A percentile compares a stretch with the other conserved stretches of the same genome.
Conservation (phyloP, 2,113 vertebrate species). For the Pipa parva region DNA sequence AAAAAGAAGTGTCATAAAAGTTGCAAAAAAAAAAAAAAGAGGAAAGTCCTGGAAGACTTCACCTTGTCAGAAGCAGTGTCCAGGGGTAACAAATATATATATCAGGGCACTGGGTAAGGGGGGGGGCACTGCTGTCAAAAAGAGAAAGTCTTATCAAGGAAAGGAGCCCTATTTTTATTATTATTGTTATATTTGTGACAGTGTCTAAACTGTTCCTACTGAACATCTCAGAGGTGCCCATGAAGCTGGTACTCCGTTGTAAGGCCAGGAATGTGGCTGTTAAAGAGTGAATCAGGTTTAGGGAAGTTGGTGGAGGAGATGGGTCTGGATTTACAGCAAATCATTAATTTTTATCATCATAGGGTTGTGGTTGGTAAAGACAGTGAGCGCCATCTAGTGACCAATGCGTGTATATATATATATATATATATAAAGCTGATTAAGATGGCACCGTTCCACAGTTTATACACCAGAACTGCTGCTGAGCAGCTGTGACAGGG, state of each 20-base stretch:
- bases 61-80: slow-evolving; percentile 79
- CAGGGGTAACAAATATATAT: slow-evolving; percentile 48
- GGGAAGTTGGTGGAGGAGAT: slow-evolving; percentile 20
- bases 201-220: too few species aligned
- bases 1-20: slow-evolving; percentile 80
- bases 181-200: too few species aligned
- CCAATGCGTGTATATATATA: background rate
- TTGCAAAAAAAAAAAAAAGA: slow-evolving; percentile 63
- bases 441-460: too few species aligned
- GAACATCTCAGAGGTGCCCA: background rate
- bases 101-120: slow-evolving; percentile 30
- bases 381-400: slow-evolving; percentile 59
- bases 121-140: background rate
- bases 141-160: slow-evolving; percentile 30
- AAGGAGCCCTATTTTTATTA: too few species aligned
- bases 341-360: background rate
- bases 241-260: slow-evolving; percentile 20
- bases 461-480: background rate
- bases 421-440: too few species aligned
- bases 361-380: slow-evolving; percentile 28
- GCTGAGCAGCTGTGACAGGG: background rate
- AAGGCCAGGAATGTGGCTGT: slow-evolving; percentile 20
- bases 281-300: slow-evolving; percentile 23
- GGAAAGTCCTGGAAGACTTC: slow-evolving; percentile 85
- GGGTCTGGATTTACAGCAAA: slow-evolving; percentile 13